Conservation (phyloP, 2,113 vertebrate species). For the Rafetus swinhoei region DNA sequence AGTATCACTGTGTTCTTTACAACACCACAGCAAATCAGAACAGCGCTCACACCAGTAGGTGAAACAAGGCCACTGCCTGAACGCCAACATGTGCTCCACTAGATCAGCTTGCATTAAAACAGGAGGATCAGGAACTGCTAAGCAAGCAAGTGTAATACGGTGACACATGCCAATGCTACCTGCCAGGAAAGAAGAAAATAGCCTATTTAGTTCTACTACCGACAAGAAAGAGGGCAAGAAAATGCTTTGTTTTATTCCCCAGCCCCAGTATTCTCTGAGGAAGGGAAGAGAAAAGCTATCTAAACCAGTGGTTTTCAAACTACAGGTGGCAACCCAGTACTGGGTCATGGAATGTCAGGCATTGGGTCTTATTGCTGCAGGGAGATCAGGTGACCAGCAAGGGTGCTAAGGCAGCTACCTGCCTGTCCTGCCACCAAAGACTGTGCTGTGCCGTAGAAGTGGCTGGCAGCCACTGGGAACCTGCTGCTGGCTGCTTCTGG, state of each 20-base stretch:
- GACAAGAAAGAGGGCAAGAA: background rate
- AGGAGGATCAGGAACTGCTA: background rate
- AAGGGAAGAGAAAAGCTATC: background rate
- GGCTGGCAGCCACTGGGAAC: no score
- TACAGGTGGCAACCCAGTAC: no score
- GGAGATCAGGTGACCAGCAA: no score
- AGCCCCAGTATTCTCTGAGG: background rate
- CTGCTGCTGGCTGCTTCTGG: no score
- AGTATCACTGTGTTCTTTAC: background rate
- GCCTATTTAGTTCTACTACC: background rate
- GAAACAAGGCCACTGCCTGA: no score
- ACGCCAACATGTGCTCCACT: no score
- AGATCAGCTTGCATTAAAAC: background rate
- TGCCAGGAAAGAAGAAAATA: background rate
- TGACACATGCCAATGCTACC: background rate
- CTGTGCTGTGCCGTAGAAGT: no score
- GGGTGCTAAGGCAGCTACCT: no score
- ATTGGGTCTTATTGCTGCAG: no score
- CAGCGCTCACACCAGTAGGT: rapidly evolving
- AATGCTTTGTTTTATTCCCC: background rate
- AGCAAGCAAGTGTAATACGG: background rate
- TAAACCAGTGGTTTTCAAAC: background rate
- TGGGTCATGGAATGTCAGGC: no score
- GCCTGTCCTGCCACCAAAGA: no score
- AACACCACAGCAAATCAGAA: background rate